A percentile compares a stretch with the other conserved stretches of the same genome.
Evolutionary conservation across 2,797 vertebrate species (phyloP).

Genomic region (Cebuella pygmaea): DNA sequence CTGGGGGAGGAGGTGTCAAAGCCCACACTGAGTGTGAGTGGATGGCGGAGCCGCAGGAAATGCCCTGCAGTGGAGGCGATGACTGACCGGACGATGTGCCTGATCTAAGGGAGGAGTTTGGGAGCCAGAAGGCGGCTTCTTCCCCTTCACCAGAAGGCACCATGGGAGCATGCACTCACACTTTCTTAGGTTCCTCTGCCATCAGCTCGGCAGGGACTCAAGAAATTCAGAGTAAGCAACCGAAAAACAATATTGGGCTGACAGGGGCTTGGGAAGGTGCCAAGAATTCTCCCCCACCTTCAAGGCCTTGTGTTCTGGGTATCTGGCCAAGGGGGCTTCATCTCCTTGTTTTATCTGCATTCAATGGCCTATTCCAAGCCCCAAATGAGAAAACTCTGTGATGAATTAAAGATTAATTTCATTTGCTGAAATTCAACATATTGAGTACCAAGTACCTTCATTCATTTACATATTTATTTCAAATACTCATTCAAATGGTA

Average conservation of each 20-base stretch:
- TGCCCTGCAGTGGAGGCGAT: accelerated
- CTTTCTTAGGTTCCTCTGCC: not conserved
- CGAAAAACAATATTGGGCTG: not conserved
- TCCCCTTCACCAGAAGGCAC: not conserved
- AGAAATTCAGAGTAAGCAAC: not conserved
- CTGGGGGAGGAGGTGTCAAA: not conserved
- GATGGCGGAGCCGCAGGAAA: accelerated
- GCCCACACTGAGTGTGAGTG: accelerated
- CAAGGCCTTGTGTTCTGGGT: not conserved
- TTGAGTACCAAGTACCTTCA: not conserved
- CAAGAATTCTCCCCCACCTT: not conserved
- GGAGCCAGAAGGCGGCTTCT: not conserved
- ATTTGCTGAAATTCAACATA: not conserved
- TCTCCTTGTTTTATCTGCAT: not conserved
- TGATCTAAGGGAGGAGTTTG: not conserved
- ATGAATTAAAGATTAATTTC: not conserved
- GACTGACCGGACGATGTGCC: not conserved
- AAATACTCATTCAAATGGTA: conserved; percentile 12
- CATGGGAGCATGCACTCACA: accelerated
- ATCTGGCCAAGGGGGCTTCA: not conserved
- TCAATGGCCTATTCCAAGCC: not conserved
- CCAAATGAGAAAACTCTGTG: not conserved
- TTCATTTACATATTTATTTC: conserved; percentile 14
- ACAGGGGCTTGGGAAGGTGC: not conserved
- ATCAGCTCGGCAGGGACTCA: not conserved